Percentiles rank a stretch among this genome's conserved stretches.
Evolutionary conservation across 2,113 vertebrate genomes (phyloP).

Genomic region (Malurus cyaneus): DNA sequence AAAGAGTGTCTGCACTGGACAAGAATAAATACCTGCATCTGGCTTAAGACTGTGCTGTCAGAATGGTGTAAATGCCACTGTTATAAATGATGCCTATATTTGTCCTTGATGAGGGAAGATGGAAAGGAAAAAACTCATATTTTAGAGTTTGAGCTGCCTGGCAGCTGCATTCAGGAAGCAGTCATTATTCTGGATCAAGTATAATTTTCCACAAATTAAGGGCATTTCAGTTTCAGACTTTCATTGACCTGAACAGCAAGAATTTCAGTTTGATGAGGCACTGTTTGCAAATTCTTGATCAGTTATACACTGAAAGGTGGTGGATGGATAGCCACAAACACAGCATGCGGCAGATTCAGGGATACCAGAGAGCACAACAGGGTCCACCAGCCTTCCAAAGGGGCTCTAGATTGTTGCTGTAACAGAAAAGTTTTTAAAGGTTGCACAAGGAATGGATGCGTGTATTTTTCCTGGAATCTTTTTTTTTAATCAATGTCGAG

Average conservation of each 20-base stretch:
- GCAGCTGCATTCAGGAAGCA: background rate
- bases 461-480: background rate
- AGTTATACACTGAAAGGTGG: background rate
- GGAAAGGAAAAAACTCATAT: background rate
- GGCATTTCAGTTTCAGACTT: background rate
- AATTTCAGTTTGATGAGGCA: background rate
- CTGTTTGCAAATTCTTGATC: background rate
- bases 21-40: background rate
- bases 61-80: background rate
- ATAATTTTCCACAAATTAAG: background rate
- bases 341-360: accelerated
- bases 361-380: background rate
- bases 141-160: background rate
- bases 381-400: background rate
- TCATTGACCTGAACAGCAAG: background rate
- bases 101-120: background rate
- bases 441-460: background rate
- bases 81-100: background rate
- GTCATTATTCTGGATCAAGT: background rate
- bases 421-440: background rate
- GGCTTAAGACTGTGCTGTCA: background rate
- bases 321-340: background rate
- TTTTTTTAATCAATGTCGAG: background rate
- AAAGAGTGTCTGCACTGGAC: background rate
- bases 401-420: background rate